phyloP scores from a whole-genome alignment of 1,140 invertebrate genomes.

The Hyles vespertilio region DNA sequence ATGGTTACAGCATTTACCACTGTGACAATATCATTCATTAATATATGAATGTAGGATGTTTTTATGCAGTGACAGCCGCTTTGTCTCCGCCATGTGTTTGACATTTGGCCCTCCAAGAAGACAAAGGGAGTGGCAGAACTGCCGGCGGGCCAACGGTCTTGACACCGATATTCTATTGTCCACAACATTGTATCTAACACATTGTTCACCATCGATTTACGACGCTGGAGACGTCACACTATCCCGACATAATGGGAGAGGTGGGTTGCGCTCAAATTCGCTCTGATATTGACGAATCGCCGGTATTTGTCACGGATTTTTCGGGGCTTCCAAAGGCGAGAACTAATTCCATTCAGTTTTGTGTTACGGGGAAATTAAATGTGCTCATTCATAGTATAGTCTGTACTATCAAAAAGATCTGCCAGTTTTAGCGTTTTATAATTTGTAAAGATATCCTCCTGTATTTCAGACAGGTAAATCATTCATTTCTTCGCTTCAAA shows the following conservation, averaged over 20 bases:
- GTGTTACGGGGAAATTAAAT: too few species aligned
- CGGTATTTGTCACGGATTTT: constrained; percentile 16
- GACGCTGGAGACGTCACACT: constrained; percentile 16
- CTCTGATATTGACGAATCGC: constrained; percentile 29
- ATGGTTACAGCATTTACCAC: too few species aligned
- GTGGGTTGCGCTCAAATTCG: constrained; percentile 21
- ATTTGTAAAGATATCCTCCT: too few species aligned
- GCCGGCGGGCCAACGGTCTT: constrained; percentile 37
- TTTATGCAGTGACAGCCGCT: constrained; percentile 3
- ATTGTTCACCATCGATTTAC: constrained; percentile 36
- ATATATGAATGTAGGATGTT: too few species aligned
- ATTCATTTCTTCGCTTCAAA: too few species aligned
- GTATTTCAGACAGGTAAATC: too few species aligned
- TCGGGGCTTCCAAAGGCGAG: too few species aligned
- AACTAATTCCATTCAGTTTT: too few species aligned
- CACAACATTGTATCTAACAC: constrained; percentile 23
- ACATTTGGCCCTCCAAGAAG: constrained; percentile 37
- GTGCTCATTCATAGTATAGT: too few species aligned
- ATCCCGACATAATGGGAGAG: constrained; percentile 8
- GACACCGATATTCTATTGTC: constrained; percentile 48
- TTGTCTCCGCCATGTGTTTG: constrained; percentile 16
- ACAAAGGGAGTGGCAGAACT: constrained; percentile 29
- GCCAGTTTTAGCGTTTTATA: too few species aligned
- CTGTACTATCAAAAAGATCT: too few species aligned
- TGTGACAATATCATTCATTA: too few species aligned